phyloP scores from a whole-genome alignment of 1,140 invertebrate genomes.

The Lordiphosa collinella region DNA sequence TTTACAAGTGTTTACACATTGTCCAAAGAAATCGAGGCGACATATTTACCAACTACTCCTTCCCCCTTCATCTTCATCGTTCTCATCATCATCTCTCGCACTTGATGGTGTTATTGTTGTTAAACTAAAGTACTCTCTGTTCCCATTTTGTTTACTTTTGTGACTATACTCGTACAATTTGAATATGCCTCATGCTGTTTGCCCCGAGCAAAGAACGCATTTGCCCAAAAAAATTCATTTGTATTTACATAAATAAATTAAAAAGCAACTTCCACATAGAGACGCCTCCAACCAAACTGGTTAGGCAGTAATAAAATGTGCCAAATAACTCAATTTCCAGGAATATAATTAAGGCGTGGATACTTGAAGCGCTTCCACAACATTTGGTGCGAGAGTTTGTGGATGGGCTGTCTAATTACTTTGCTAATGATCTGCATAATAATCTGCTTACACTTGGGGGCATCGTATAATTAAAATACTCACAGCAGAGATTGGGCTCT shows the following conservation, averaged over 20 bases:
- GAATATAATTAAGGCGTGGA: constrained; percentile 52
- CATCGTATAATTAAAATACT: constrained; percentile 57
- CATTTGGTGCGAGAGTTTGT: constrained; percentile 7
- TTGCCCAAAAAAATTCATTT: constrained; percentile 16
- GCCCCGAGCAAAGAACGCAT: constrained; percentile 22
- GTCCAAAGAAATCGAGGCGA: constrained; percentile 9
- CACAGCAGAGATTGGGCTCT: not conserved
- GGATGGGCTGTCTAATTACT: constrained; percentile 44
- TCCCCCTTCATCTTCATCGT: constrained; percentile 1
- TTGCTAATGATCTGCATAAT: constrained; percentile 72
- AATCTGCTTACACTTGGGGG: constrained; percentile 61
- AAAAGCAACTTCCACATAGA: constrained; percentile 27
- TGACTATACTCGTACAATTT: constrained; percentile 18
- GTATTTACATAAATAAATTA: constrained; percentile 69
- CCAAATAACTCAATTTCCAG: constrained; percentile 63
- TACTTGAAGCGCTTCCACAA: constrained; percentile 3
- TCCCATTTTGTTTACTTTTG: constrained; percentile 40
- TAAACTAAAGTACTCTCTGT: constrained; percentile 14
- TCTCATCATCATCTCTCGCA: constrained; percentile 8
- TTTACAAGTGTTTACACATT: constrained; percentile 55
- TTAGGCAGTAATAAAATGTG: constrained; percentile 39
- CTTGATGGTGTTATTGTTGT: constrained; percentile 33
- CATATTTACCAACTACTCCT: constrained; percentile 9
- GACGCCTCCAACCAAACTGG: not conserved
- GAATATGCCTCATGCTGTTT: constrained; percentile 12